Percentiles rank a stretch among this genome's conserved stretches.
Evolutionary conservation across 2,797 vertebrate species (phyloP).

Genomic region (Rhodeus uyekii): DNA sequence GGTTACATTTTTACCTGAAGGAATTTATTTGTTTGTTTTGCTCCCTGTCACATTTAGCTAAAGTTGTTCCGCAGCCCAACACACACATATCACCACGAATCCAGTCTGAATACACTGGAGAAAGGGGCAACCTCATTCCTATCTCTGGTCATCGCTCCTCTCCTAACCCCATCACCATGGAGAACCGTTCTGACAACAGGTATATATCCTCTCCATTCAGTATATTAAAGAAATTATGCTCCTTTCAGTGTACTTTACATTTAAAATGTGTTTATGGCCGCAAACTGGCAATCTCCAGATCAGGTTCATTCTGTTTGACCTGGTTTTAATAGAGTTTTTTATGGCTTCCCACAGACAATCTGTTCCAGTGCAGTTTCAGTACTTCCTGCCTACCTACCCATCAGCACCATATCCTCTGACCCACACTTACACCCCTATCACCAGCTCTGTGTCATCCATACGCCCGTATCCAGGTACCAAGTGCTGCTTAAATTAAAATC

Average conservation of each 20-base stretch:
- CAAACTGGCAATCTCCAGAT: not conserved
- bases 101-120: conserved; percentile 91
- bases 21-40: not conserved
- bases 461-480: conserved; percentile 92
- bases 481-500: not conserved
- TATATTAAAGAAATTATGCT: not conserved
- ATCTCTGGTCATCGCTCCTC: conserved; percentile 92
- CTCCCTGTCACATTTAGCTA: conserved; percentile 76
- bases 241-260: not conserved
- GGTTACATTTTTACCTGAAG: not conserved
- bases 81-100: conserved; percentile 92
- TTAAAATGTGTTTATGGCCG: not conserved
- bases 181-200: conserved; percentile 94
- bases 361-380: conserved; percentile 96
- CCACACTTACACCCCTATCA: conserved; percentile 96
- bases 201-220: conserved; percentile 55
- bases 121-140: conserved; percentile 91
- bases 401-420: conserved; percentile 90
- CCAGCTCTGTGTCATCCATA: conserved; percentile 94
- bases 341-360: conserved; percentile 77
- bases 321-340: not conserved
- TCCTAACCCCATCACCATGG: conserved; percentile 95
- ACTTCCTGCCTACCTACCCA: conserved; percentile 92
- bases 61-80: conserved; percentile 97
- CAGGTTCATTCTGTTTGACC: not conserved